Conservation (phyloP, 2,113 vertebrate genomes). For the Myiozetetes cayanensis region DNA sequence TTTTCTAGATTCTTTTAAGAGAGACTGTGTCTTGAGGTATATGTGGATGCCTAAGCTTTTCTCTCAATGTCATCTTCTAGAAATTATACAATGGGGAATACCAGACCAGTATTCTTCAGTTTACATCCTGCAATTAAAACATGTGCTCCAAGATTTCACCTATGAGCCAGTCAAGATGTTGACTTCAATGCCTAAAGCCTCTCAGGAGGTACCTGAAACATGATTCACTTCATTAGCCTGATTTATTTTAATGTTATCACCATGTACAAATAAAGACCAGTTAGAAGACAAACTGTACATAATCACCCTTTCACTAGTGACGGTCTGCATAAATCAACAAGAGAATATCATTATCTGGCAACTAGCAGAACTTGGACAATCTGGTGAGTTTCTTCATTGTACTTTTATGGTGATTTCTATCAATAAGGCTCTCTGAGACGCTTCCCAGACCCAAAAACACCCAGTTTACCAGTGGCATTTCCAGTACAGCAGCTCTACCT, state of each 20-base stretch:
- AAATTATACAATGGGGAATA: neutral
- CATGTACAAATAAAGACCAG: fast-evolving
- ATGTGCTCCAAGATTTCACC: fast-evolving
- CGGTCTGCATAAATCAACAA: neutral
- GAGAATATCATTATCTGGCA: neutral
- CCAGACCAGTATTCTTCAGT: neutral
- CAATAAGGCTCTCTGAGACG: neutral
- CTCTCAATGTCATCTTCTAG: neutral
- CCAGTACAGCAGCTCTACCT: neutral
- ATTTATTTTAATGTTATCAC: neutral
- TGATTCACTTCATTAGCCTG: neutral
- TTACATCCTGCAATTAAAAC: neutral
- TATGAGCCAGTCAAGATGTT: neutral
- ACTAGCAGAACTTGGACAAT: neutral
- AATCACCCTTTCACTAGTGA: neutral
- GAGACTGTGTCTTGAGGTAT: neutral
- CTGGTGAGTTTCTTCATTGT: neutral
- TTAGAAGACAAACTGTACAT: neutral
- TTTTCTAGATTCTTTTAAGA: neutral
- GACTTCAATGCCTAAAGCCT: neutral
- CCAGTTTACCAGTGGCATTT: neutral
- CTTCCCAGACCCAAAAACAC: neutral
- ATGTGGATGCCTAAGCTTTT: neutral
- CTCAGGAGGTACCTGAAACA: neutral
- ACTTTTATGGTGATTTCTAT: neutral